Evolutionary conservation across 2,113 vertebrate genomes (phyloP).

Genomic region (Turdus rufiventris): DNA sequence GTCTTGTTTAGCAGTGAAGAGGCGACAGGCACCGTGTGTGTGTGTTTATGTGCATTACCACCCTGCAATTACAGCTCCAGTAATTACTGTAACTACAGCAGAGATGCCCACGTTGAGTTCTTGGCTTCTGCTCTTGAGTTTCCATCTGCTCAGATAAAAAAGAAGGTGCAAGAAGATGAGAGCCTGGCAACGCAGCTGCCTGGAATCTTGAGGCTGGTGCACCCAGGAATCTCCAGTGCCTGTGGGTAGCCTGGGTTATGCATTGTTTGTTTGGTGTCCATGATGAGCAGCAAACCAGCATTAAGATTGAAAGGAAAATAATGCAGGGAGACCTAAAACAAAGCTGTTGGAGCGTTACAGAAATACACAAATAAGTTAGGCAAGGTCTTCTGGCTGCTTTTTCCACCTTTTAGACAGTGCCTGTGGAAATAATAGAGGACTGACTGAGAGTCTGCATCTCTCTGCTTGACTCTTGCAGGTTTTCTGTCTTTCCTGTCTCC

Average conservation of each 20-base stretch:
- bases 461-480: not conserved
- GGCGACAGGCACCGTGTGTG: not conserved
- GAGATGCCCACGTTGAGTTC: conserved; percentile 51
- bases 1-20: conserved; percentile 25
- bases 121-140: conserved; percentile 54
- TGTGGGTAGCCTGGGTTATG: not conserved
- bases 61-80: conserved; percentile 48
- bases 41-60: conserved; percentile 2
- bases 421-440: not conserved
- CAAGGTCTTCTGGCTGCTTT: not conserved
- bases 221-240: not conserved
- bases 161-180: conserved; percentile 25
- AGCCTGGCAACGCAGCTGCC: not conserved
- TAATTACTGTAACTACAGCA: conserved; percentile 50
- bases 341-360: not conserved
- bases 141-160: conserved; percentile 69
- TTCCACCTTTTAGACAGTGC: not conserved
- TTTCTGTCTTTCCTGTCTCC: not conserved
- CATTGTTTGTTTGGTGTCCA: not conserved
- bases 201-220: not conserved
- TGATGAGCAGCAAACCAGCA: not conserved
- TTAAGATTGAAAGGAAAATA: not conserved
- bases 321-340: not conserved
- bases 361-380: not conserved
- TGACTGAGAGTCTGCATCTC: not conserved